A percentile compares a stretch with the other conserved stretches of the same genome.
Conservation (phyloP, 2,113 vertebrate species). For the Platichthys stellatus region DNA sequence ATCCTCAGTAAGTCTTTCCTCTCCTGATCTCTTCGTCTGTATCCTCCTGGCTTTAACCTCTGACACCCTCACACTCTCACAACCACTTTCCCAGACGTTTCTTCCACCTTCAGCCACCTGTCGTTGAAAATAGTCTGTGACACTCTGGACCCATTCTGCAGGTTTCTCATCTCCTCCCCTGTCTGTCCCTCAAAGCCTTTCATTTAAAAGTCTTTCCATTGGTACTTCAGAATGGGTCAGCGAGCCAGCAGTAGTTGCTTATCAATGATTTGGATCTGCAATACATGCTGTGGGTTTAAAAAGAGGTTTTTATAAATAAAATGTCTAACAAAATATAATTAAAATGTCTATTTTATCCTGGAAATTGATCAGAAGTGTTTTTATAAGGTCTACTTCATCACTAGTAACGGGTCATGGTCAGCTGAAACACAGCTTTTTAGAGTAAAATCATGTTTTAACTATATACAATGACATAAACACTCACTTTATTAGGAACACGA, state of each 20-base stretch:
- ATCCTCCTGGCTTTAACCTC: conserved; percentile 2
- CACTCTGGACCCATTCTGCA: neutral
- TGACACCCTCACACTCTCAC: neutral
- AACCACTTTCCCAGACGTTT: neutral
- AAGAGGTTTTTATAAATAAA: too few species aligned
- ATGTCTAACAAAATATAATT: too few species aligned
- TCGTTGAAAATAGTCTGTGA: conserved; percentile 20
- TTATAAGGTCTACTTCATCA: too few species aligned
- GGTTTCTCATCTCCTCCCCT: conserved; percentile 8
- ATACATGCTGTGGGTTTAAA: too few species aligned
- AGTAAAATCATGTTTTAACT: neutral
- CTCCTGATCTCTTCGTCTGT: neutral
- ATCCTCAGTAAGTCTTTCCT: neutral
- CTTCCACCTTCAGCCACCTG: neutral
- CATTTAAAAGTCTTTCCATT: neutral
- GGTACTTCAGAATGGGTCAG: conserved; percentile 1
- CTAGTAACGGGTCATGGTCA: too few species aligned
- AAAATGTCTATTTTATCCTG: too few species aligned
- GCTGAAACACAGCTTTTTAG: neutral
- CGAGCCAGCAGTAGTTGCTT: neutral
- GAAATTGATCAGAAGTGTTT: too few species aligned
- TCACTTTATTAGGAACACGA: neutral
- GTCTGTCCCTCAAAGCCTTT: conserved; percentile 9
- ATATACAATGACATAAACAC: neutral
- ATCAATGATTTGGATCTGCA: too few species aligned